Percentiles rank a stretch among this genome's conserved stretches.
Evolutionary conservation across 2,797 vertebrate species (phyloP).

Genomic region (Melanotaenia pygmaea): DNA sequence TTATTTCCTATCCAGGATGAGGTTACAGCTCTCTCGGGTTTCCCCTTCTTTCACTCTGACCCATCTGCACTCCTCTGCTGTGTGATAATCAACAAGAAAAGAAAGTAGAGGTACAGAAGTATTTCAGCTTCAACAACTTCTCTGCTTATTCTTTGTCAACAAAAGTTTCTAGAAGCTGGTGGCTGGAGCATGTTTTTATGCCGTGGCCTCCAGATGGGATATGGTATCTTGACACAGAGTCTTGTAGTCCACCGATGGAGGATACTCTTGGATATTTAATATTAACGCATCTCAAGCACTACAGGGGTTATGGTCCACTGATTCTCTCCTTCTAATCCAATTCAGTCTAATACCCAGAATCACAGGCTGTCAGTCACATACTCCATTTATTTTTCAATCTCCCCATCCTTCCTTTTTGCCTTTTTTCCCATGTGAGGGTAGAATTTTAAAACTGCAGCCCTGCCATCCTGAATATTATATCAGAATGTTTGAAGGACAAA

Average conservation of each 20-base stretch:
- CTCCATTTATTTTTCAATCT: conserved; percentile 79
- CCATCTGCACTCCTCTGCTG: conserved; percentile 8
- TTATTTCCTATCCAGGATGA: conserved; percentile 8
- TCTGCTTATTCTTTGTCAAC: conserved; percentile 15
- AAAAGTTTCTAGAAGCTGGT: conserved; percentile 24
- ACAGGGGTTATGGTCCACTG: conserved; percentile 41
- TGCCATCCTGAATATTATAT: conserved; percentile 50
- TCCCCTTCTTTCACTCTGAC: conserved; percentile 13
- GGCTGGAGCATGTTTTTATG: conserved; percentile 27
- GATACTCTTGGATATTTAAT: conserved; percentile 63
- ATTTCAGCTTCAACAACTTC: conserved; percentile 20
- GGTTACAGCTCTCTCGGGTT: conserved; percentile 7
- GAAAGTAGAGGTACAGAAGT: neutral
- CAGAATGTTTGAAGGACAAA: conserved; percentile 1
- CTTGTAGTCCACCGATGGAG: conserved; percentile 32
- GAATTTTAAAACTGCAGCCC: conserved; percentile 47
- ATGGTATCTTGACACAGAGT: conserved; percentile 44
- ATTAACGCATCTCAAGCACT: conserved; percentile 46
- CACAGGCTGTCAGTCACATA: conserved; percentile 72
- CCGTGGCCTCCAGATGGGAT: conserved; percentile 20
- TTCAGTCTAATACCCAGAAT: conserved; percentile 70
- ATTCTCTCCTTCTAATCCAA: conserved; percentile 66
- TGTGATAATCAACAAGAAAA: conserved; percentile 9
- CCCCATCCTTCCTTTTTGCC: conserved; percentile 24
- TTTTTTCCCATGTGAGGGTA: conserved; percentile 27